These are phyloP conservation scores for Trachurus trachurus DNA, from an alignment of 2,797 vertebrate species.

Conservation along the genomic window DNA sequence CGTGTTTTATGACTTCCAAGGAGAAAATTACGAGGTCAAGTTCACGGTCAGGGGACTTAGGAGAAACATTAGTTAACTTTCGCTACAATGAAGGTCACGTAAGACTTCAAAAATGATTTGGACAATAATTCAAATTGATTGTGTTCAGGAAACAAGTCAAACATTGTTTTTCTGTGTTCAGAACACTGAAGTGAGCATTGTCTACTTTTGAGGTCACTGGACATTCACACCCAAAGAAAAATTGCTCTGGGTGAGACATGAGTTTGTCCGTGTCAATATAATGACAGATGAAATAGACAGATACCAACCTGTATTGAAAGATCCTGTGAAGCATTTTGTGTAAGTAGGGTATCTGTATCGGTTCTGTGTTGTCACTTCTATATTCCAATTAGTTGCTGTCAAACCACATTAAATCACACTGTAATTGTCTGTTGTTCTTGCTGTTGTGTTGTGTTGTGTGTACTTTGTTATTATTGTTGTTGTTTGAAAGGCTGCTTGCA, in stretches of 20 bases:
- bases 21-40: slow-evolving; percentile 18
- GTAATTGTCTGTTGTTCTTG: no score
- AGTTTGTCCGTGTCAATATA: not conserved
- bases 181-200: not conserved
- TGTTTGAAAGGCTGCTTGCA: no score
- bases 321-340: no score
- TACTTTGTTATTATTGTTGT: no score
- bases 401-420: no score
- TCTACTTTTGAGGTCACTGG: not conserved
- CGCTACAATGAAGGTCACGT: not conserved
- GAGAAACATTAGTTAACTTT: not conserved
- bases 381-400: no score
- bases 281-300: not conserved
- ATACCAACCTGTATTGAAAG: no score
- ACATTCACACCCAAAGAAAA: not conserved
- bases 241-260: no score
- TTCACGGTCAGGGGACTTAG: not conserved
- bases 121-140: not conserved
- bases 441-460: no score
- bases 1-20: slow-evolving; percentile 4
- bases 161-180: no score
- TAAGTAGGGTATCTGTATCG: no score
- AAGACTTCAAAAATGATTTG: slow-evolving; percentile 1
- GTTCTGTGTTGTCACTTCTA: no score
- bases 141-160: not conserved